phyloP scores from a whole-genome alignment of 2,797 vertebrate species.

The Periparus ater region DNA sequence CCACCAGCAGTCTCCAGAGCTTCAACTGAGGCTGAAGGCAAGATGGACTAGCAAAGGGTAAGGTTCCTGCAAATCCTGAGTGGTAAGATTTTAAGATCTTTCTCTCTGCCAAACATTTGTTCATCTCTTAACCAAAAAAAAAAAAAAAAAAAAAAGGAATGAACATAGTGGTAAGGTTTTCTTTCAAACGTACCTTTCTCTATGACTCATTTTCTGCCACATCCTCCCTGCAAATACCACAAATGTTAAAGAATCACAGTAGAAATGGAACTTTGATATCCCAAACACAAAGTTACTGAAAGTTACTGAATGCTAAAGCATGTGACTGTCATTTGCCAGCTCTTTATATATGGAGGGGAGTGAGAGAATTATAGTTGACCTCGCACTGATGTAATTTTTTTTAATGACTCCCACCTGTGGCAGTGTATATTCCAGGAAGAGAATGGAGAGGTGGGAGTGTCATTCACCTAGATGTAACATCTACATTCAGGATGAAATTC shows the following conservation, averaged over 20 bases:
- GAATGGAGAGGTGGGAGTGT: background rate
- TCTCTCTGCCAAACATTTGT: background rate
- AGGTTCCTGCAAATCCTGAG: background rate
- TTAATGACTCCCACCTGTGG: background rate
- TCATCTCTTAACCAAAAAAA: background rate
- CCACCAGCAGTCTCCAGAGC: background rate
- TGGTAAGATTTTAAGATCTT: background rate
- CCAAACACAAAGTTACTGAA: background rate
- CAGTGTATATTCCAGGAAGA: background rate
- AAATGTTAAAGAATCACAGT: background rate
- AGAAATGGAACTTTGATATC: background rate
- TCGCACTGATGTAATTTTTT: background rate
- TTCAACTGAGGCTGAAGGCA: background rate
- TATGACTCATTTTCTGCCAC: accelerated
- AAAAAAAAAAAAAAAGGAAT: background rate
- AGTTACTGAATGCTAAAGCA: background rate
- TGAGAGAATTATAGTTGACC: background rate
- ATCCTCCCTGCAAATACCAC: accelerated
- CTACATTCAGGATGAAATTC: background rate
- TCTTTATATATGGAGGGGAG: background rate
- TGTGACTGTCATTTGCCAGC: background rate
- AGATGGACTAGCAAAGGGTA: background rate
- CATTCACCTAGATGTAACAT: background rate
- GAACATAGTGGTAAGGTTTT: accelerated
- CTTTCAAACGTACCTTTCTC: background rate